Evolutionary conservation across 1,140 invertebrate species (phyloP), one percentile per base, ranked within the genome.

Genomic region (Leptinotarsa lineolata): DNA sequence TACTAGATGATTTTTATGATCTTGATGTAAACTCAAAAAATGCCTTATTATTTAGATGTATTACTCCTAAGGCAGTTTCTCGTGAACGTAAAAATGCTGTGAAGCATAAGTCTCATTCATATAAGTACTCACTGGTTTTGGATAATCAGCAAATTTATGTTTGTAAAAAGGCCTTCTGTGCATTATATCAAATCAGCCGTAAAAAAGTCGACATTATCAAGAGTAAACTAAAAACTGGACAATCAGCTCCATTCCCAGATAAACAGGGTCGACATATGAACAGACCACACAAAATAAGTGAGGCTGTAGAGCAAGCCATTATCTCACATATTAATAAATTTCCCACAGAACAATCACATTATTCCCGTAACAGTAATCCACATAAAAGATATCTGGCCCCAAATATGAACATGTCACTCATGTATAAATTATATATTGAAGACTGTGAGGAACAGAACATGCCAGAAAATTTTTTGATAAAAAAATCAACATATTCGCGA

Each of bases 301-400:
- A 68, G n/a, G 66, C 72, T 39, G 73, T 77, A 39, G n/a, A 39
- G 18, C 18, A 75, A 18, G 45, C 30, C 30, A 72, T 75, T 59
- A 75, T 48, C n/a, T 39, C 70, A 18, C 76, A 77, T 66, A 73
- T 77, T n/a, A 16, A 54, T n/a, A 15, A 69, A 61, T 72, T 78
- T 74, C 72, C 77, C 12, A 45, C 73, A 61, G 75, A 77, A 70
- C 68, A 77, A 44, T 78, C 75, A 59, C 73, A 78, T 45, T 77
- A 78, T 73, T 78, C 75, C 20, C 20, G 68, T 22, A 78, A 74
- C 20, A 30, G 15, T 6, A 78, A 77, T 67, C 48, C 21, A 15
- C 15, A 76, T 68, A 76, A 78, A 70, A 77, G 65, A 69, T 75
- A 78, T 68, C 54, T 77, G n/a, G 60, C 66, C 16, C 75, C 77